Evolutionary conservation across 2,888 invertebrate genomes (phyloP).

Genomic region (Spilarctia lutea): DNA sequence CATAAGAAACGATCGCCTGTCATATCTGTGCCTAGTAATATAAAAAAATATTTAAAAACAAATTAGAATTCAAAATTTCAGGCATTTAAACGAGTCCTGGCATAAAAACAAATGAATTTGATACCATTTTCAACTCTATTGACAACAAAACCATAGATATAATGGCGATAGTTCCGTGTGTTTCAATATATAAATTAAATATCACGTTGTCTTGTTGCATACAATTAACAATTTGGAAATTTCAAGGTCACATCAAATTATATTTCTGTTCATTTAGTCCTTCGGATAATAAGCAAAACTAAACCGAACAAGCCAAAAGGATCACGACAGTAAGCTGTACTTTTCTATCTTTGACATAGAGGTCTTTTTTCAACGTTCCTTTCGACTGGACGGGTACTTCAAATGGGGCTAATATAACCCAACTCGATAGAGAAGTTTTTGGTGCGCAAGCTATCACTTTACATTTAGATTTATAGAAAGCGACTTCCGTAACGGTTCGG

Average conservation of each 20-base stretch:
- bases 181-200: constrained; percentile 1
- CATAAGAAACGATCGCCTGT: constrained; percentile 3
- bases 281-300: constrained; percentile 28
- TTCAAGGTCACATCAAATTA: constrained; percentile 8
- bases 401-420: constrained; percentile 57
- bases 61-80: background rate
- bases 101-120: background rate
- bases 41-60: background rate
- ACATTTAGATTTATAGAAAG: constrained; percentile 69
- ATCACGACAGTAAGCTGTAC: constrained; percentile 36
- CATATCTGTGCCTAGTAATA: background rate
- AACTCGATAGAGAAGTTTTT: constrained; percentile 60
- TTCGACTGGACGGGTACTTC: constrained; percentile 71
- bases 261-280: constrained; percentile 26
- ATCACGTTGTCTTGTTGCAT: constrained; percentile 15
- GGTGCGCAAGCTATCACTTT: constrained; percentile 58
- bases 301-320: constrained; percentile 59
- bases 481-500: constrained; percentile 61
- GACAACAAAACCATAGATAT: background rate
- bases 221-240: background rate
- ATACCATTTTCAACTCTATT: constrained; percentile 5
- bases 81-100: background rate
- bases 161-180: background rate
- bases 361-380: constrained; percentile 49
- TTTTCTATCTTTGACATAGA: constrained; percentile 35